Percentiles rank a stretch among this genome's conserved stretches.
phyloP scores from a whole-genome alignment of 2,113 vertebrate genomes.

The Riparia riparia region DNA sequence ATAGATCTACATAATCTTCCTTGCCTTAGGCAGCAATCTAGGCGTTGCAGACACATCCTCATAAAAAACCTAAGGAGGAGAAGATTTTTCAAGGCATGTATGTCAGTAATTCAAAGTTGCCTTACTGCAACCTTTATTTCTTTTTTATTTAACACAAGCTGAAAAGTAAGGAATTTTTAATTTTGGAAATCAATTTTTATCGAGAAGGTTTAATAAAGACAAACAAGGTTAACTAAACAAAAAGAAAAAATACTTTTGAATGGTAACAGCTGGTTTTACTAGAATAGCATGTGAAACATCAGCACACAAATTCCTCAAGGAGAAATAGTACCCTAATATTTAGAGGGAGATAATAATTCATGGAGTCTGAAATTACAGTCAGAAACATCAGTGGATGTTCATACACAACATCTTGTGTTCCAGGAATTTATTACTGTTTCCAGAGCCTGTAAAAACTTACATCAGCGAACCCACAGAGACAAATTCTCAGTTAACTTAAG shows the following conservation, averaged over 20 bases:
- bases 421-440: constrained; percentile 10
- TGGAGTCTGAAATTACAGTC: neutral
- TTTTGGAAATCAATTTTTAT: neutral
- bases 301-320: neutral
- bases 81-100: neutral
- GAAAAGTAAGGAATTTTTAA: neutral
- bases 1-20: constrained; percentile 46
- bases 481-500: neutral
- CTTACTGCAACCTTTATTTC: neutral
- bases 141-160: neutral
- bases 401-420: neutral
- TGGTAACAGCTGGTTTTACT: neutral
- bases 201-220: neutral
- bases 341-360: neutral
- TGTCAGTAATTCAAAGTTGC: neutral
- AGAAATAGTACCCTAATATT: neutral
- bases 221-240: neutral
- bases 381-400: neutral
- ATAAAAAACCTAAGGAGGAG: neutral
- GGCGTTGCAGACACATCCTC: neutral
- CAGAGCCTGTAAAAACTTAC: neutral
- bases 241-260: neutral
- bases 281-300: neutral
- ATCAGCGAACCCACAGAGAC: neutral
- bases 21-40: constrained; percentile 28